Evolutionary conservation across 2,888 invertebrate genomes (phyloP), one percentile per base, ranked within the genome.

Genomic region (Maniola hyperantus): DNA sequence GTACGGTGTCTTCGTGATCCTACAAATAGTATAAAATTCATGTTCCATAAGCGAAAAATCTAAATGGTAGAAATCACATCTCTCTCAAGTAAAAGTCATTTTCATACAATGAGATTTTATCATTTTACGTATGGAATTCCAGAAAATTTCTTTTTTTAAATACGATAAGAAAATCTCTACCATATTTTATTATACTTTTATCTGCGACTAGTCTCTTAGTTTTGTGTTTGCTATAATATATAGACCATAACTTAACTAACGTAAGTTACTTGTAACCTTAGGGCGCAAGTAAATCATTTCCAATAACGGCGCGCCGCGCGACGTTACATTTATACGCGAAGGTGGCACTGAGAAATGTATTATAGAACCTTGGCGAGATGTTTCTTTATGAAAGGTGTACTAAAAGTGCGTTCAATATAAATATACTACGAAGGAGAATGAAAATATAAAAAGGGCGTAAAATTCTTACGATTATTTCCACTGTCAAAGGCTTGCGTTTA

Each of bases 211-310:
- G 57, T 63, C 62, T 59, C 34, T 34, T 51, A 60, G 68, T 57
- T 68, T 70, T 66, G 69, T 66, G 67, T 61, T 70, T 65, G 66
- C 64, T 64, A 67, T 68, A 69, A 71, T 64, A 62, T 68, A 70
- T 69, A 67, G 58, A 42, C 64, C 65, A 66, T 62, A 65, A 64
- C 62, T 59, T 60, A 60, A 57, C 53, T 69, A 39, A 61, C 54
- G 59, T 68, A 68, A 67, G 67, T 68, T 68, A 68, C 61, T 34
- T 63, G 53, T 67, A 66, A 71, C 66, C 69, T 61, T 60, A 68
- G 64, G 68, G 67, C 61, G 57, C 60, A 54, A 65, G 55, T 71
- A 68, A 71, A 71, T 73, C 72, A 68, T 66, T 69, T 69, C 44
- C 58, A 68, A 68, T 67, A 61, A 60, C 60, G n/a, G n/a, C n/a